Base-by-base conservation (phyloP, 2,113 vertebrate genomes). In the Rallus limicola region DNA sequence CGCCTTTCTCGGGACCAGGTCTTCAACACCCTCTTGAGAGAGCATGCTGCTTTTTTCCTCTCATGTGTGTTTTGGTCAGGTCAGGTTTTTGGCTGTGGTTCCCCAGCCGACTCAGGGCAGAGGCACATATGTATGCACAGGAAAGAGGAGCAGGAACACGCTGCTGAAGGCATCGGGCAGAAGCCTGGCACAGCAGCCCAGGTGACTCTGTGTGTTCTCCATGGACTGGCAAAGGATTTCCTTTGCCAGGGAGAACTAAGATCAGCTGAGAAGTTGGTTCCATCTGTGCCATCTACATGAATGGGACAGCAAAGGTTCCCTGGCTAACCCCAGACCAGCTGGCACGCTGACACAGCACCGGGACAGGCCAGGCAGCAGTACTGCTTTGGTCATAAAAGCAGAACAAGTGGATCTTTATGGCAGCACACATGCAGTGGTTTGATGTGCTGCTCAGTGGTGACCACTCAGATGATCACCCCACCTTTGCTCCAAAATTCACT, bases 351-450 rank as follows among this genome's bases (percentile, higher is more conserved):
- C 10, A 28, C 3, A 3, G 59, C 33, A 29, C 24, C 18, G 38
- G 7, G 50, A 56, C 2, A 1, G 56, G 40, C 20, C 56, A 75
- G 29, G 46, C 46, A 79, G 36, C 26, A 28, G 33, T 25, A 23
- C 52, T 52, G 6, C 29, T 40, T 63, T 56, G 29, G 3, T n/a
- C 62, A 34, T 33, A 48, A 64, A 62, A 48, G 58, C 59, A 65
- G 67, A 58, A 34, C n/a, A 36, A 40, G 33, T 5, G 1, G 38
- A 26, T 53, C 44, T 71, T 67, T 58, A 10, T 6, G 16, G 60
- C 33, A 90, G 52, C 25, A 44, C 1, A 1, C 0, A 2, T 1
- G 1, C 38, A 24, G 24, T 17, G 40, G 8, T n/a, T 20, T 59
- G 44, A 72, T 50, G 42, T 48, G 28, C 36, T 36, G 36, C 36